phyloP scores from a whole-genome alignment of 2,113 vertebrate species.

The Helogale parvula region DNA sequence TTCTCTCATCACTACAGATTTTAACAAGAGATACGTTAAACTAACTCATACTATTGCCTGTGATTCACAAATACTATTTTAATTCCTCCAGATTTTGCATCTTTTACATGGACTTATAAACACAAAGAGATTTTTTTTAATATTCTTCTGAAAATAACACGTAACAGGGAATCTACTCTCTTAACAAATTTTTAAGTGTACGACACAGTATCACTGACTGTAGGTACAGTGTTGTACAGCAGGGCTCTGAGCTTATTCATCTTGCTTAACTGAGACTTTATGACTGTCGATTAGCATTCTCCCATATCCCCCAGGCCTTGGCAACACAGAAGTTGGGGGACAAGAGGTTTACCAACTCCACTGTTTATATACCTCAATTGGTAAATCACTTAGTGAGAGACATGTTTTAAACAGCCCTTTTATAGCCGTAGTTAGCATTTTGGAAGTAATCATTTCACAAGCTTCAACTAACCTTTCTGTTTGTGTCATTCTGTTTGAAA shows the following conservation, averaged over 20 bases:
- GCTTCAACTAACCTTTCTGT: background rate
- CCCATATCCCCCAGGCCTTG: background rate
- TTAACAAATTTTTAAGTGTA: background rate
- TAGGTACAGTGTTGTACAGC: background rate
- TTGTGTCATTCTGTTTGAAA: slow-evolving; percentile 51
- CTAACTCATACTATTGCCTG: background rate
- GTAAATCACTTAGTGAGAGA: background rate
- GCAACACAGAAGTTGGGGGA: background rate
- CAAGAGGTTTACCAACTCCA: background rate
- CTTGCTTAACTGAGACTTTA: background rate
- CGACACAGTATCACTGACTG: background rate
- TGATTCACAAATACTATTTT: slow-evolving; percentile 5
- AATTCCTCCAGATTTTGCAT: background rate
- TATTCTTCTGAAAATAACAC: background rate
- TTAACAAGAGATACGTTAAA: background rate
- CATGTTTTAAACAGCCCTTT: background rate
- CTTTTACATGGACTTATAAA: background rate
- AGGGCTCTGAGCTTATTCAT: background rate
- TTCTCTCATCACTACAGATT: background rate
- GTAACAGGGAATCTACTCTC: background rate
- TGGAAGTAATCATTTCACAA: slow-evolving; percentile 34
- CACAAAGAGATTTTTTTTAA: background rate
- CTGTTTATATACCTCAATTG: background rate
- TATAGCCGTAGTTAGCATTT: background rate
- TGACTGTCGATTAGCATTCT: background rate